phyloP scores from a whole-genome alignment of 2,797 vertebrate species.

The Sylvilagus floridanus region DNA sequence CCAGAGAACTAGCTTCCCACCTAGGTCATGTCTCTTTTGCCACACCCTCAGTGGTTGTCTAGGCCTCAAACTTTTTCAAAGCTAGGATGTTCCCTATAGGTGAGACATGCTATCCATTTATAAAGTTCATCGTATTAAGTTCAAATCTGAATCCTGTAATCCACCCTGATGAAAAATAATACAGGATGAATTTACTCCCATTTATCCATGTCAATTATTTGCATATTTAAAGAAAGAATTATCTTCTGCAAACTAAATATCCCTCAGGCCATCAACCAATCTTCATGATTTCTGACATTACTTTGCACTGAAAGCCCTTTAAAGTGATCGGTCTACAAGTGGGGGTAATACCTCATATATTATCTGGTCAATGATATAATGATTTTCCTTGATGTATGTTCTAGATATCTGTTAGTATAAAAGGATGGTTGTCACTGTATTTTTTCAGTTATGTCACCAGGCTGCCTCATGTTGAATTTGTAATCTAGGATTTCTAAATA shows the following conservation, averaged over 20 bases:
- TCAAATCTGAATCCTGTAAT: background rate
- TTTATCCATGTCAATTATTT: background rate
- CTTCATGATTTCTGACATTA: background rate
- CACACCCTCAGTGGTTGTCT: background rate
- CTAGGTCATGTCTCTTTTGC: background rate
- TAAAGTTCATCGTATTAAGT: background rate
- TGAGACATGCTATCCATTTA: background rate
- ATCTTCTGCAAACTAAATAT: slow-evolving; percentile 4
- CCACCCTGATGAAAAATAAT: background rate
- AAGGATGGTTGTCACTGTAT: background rate
- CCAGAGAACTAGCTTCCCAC: background rate
- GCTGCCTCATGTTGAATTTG: background rate
- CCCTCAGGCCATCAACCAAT: background rate
- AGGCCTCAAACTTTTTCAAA: background rate
- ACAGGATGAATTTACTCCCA: background rate
- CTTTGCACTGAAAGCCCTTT: background rate
- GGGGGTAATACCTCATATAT: background rate
- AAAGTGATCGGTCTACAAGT: background rate
- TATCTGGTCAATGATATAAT: background rate
- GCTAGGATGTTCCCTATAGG: background rate
- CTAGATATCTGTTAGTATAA: background rate
- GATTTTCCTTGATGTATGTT: background rate
- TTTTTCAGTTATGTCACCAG: background rate
- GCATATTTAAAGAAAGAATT: background rate
- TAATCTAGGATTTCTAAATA: slow-evolving; percentile 17